A percentile compares a stretch with the other conserved stretches of the same genome.
Evolutionary conservation across 37 sponge, comb jelly and placozoan genomes (phyloP).

Genomic region (Halisarca cf. caerulea): DNA sequence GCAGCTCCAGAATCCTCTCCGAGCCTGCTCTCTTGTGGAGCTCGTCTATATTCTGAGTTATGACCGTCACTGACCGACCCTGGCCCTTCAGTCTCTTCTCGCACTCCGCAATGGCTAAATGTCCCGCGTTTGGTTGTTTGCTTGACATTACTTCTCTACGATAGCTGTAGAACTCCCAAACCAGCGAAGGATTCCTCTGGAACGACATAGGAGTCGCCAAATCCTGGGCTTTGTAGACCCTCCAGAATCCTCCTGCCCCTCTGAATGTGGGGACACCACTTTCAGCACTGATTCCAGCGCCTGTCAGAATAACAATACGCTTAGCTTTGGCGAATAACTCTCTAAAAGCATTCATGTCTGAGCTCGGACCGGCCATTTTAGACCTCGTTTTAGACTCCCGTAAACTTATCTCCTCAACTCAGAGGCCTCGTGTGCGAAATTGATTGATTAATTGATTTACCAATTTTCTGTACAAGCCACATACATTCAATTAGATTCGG

Average conservation of each 20-base stretch:
- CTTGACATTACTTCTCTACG: slow-evolving; percentile 76
- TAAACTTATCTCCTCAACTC: too few species aligned
- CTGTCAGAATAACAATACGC: slow-evolving; percentile 80
- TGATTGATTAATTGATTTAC: too few species aligned
- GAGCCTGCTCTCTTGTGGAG: slow-evolving; percentile 91
- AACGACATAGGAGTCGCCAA: slow-evolving; percentile 90
- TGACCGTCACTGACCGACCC: slow-evolving; percentile 73
- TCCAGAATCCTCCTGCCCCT: slow-evolving; percentile 91
- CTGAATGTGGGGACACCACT: slow-evolving; percentile 95
- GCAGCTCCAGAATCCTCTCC: slow-evolving; percentile 74
- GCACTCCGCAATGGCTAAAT: slow-evolving; percentile 78
- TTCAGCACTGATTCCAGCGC: slow-evolving; percentile 94
- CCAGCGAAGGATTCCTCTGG: slow-evolving; percentile 80
- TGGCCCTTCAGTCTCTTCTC: slow-evolving; percentile 76
- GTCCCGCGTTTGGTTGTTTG: slow-evolving; percentile 68
- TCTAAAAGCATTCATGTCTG: slow-evolving; percentile 86
- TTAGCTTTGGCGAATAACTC: slow-evolving; percentile 64
- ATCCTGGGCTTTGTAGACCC: slow-evolving; percentile 82
- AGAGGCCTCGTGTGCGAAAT: too few species aligned
- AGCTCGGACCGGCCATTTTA: slow-evolving; percentile 39
- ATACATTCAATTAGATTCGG: too few species aligned
- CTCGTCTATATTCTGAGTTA: slow-evolving; percentile 93
- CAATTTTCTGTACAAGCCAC: too few species aligned
- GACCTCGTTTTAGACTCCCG: too few species aligned
- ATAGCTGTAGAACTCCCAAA: slow-evolving; percentile 96